A percentile compares a stretch with the other conserved stretches of the same genome.
Conservation (phyloP, 2,888 invertebrate genomes). For the Parnassius mnemosyne region DNA sequence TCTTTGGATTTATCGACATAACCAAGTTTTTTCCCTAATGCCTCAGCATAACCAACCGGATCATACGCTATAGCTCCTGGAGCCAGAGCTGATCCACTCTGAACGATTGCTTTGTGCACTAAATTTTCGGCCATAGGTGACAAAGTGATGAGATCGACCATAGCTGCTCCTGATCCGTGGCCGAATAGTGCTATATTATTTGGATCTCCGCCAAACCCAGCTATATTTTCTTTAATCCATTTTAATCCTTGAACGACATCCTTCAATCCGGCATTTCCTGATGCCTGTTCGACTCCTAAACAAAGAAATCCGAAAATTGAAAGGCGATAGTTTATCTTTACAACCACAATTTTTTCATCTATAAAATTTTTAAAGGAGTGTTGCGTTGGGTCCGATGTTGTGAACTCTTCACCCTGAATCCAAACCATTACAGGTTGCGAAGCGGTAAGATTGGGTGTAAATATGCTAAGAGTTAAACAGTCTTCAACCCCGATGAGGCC, state of each 20-base stretch:
- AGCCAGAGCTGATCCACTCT: slow-evolving; percentile 64
- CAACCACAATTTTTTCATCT: slow-evolving; percentile 82
- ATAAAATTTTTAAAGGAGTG: slow-evolving; percentile 80
- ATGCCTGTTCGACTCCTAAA: slow-evolving; percentile 79
- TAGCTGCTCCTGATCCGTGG: slow-evolving; percentile 88
- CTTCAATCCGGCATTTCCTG: slow-evolving; percentile 92
- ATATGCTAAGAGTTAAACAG: slow-evolving; percentile 60
- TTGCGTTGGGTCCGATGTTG: slow-evolving; percentile 39
- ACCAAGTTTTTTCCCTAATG: slow-evolving; percentile 49
- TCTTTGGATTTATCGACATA: slow-evolving; percentile 44
- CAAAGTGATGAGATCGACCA: slow-evolving; percentile 65
- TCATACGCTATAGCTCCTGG: slow-evolving; percentile 71
- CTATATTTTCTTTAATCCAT: slow-evolving; percentile 87
- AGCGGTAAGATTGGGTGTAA: slow-evolving; percentile 49
- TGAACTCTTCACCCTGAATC: slow-evolving; percentile 62
- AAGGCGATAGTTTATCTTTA: slow-evolving; percentile 84
- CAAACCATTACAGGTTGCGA: slow-evolving; percentile 64
- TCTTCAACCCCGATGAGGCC: slow-evolving; percentile 64
- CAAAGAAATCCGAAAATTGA: slow-evolving; percentile 88
- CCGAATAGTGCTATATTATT: slow-evolving; percentile 88
- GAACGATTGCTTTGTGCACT: slow-evolving; percentile 59
- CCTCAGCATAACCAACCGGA: slow-evolving; percentile 53
- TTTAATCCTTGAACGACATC: slow-evolving; percentile 90
- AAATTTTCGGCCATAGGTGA: slow-evolving; percentile 50
- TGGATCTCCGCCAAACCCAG: slow-evolving; percentile 87